A percentile compares a stretch with the other conserved stretches of the same genome.
Conservation (phyloP, 2,797 vertebrate species). For the Paratrypauchen microcephalus region DNA sequence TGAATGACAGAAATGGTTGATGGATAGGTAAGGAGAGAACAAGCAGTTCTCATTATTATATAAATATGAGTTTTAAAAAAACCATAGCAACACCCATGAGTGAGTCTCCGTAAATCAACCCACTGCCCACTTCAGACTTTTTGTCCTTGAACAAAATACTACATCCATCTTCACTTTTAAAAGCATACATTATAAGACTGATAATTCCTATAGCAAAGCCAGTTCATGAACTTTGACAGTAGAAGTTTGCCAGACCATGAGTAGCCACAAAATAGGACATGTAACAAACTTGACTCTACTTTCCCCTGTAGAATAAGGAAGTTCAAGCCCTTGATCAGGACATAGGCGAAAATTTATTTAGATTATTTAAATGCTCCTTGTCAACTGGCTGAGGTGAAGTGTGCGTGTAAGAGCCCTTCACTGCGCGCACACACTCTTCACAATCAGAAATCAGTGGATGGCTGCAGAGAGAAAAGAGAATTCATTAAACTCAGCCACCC, state of each 20-base stretch:
- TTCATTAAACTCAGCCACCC: constrained; percentile 78
- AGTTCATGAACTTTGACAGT: background rate
- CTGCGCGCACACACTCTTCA: constrained; percentile 56
- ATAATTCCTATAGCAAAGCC: background rate
- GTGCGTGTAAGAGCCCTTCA: constrained; percentile 12
- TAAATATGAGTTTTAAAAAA: no score
- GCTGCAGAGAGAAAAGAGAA: constrained; percentile 75
- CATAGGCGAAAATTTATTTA: constrained; percentile 56
- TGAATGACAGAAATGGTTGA: no score
- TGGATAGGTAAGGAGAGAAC: no score
- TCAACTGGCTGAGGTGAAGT: constrained; percentile 25
- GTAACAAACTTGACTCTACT: constrained; percentile 42
- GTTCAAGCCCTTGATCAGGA: constrained; percentile 50
- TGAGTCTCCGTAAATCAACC: no score
- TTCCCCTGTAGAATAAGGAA: constrained; percentile 47
- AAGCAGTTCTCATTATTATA: no score
- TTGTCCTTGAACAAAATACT: background rate
- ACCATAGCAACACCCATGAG: no score
- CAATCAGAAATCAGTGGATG: constrained; percentile 74
- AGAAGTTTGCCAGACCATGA: background rate
- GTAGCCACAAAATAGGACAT: background rate
- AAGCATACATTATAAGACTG: background rate
- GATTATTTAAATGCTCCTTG: constrained; percentile 51
- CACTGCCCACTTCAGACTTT: background rate
- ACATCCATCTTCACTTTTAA: background rate